These are phyloP conservation scores for Timema podura DNA, from an alignment of 2,888 invertebrate species.

Conservation along the genomic window DNA sequence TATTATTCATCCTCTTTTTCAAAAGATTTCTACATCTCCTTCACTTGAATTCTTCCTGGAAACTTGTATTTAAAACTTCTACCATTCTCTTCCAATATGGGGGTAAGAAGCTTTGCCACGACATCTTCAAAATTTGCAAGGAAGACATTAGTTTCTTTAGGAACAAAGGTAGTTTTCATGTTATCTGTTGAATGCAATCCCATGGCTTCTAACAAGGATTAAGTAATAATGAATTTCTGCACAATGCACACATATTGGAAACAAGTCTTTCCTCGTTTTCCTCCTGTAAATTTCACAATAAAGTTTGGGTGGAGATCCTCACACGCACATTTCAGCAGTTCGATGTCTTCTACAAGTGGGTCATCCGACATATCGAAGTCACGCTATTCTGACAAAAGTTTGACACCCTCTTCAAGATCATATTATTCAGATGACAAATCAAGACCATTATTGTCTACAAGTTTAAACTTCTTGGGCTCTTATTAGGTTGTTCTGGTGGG, in stretches of 20 bases:
- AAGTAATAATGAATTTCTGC: not conserved
- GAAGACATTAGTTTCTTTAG: too few relatives aligned
- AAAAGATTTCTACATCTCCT: too few relatives aligned
- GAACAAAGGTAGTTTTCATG: not conserved
- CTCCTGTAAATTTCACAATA: not conserved
- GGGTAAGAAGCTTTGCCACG: too few relatives aligned
- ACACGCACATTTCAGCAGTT: not conserved
- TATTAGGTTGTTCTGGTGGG: not conserved
- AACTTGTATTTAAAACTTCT: too few relatives aligned
- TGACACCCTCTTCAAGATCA: not conserved
- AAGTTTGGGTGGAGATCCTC: not conserved
- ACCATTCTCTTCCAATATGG: too few relatives aligned
- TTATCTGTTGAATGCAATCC: not conserved
- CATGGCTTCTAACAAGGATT: not conserved
- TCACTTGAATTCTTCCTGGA: too few relatives aligned
- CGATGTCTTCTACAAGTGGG: not conserved
- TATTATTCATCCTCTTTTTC: too few relatives aligned
- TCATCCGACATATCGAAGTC: not conserved
- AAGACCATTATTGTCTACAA: not conserved
- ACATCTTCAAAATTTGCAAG: too few relatives aligned
- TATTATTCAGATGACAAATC: not conserved
- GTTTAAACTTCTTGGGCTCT: not conserved
- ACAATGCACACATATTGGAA: slow-evolving; percentile 9
- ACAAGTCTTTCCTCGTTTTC: not conserved
- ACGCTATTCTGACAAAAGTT: not conserved